Base-by-base conservation (phyloP, 1,140 invertebrate genomes). In the Drosophila auraria region DNA sequence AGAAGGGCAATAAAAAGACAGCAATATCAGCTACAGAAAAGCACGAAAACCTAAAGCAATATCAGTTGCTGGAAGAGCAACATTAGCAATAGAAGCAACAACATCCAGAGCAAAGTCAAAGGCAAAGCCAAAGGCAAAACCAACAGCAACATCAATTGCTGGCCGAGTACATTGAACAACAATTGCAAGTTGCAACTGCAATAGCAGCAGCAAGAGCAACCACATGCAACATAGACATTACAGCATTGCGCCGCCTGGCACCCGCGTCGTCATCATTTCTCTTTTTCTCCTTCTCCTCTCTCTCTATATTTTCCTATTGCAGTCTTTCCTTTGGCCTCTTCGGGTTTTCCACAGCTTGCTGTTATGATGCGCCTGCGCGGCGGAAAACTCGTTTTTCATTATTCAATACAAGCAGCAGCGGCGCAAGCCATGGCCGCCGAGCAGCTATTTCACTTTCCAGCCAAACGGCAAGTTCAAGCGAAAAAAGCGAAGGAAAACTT, bases 341-440 rank as follows among this genome's bases (percentile, higher is more conserved):
- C 83, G 86, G 86, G 69, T 90, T 90, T 90, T 90, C 86, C 86
- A 81, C 80, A 49, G 68, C 58, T 20, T 60, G 72, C 42, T 78
- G 68, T 53, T 77, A 53, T 87, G 83, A 66, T 83, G 86, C 84
- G 77, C 77, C 74, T 75, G 81, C 80, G 68, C 75, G 45, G 82
- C 86, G 86, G 79, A 90, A 90, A 90, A 90, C 86, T 90, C 72
- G 86, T 90, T 90, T 90, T 82, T 74, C 86, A 89, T 89, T 89
- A 90, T 77, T 89, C 86, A 89, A 89, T 90, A 87, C 83, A 57
- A 77, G 74, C 82, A 68, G 30, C 50, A 30, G 68, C 81, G 61
- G 61, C 63, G 51, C 70, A 61, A 60, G 80, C 78, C 38, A 59
- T 27, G 17, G 72, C 80, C 17, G 65, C 82, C 30, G 63, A 27